Evolutionary conservation across 2,113 vertebrate genomes (phyloP), one percentile per base, ranked within the genome.

Genomic region (Echinops telfairi): DNA sequence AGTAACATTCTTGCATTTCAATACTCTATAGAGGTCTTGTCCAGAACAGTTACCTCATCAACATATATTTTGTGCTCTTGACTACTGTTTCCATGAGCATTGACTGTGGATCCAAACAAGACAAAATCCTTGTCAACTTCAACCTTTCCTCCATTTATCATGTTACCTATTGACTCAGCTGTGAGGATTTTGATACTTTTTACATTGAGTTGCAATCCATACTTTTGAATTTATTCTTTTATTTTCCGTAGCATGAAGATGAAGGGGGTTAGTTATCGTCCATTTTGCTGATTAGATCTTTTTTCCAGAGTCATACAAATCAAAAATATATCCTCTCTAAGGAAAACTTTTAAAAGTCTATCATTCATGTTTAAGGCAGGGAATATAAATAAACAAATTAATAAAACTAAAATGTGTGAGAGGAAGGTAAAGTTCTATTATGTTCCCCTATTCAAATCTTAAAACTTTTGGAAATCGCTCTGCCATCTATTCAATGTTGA

Each of bases 381-480:
- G 73, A 94, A 87, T 92, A 94, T 23, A 25, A 82, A 86, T 68
- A 17, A 77, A 47, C 43, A 95, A n/a, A n/a, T n/a, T n/a, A 93
- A 94, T 79, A 90, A 87, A 84, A 64, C 33, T 89, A 53, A 78
- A 79, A 95, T 92, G 93, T 93, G 70, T 83, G 83, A 94, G 33
- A 94, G 57, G 60, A 95, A 95, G 92, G 92, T 94, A 96, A 96
- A 96, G 92, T 82, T 78, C 83, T 89, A 94, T 93, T 95, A 88
- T 93, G 47, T 85, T 93, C 82, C 82, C 92, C 68, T 81, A 92
- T 93, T 86, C 88, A 36, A 85, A 88, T 40, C 93, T 95, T 92
- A 88, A 96, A 96, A 66, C 36, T 73, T 93, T 95, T 75, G 71
- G 77, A 94, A 93, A 93, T 89, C 60, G 5, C 43, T 47, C 43